A percentile compares a stretch with the other conserved stretches of the same genome.
phyloP scores from a whole-genome alignment of 2,888 invertebrate species.

The Griposia aprilina region DNA sequence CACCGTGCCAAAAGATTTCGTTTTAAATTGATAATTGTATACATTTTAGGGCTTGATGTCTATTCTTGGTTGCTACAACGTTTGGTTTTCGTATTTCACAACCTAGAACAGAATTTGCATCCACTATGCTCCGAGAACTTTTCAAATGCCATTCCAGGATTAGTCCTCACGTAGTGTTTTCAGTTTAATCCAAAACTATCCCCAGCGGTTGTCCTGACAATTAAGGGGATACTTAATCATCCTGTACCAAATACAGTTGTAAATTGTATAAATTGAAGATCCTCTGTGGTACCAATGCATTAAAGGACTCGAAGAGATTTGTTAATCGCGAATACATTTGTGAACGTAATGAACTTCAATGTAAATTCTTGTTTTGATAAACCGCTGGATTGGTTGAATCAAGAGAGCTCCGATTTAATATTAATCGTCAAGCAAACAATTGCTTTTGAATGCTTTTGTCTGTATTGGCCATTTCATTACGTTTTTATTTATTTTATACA shows the following conservation, averaged over 20 bases:
- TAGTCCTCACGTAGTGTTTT: not conserved
- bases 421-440: not conserved
- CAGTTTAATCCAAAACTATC: not conserved
- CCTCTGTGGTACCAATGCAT: not conserved
- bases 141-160: not conserved
- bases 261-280: not conserved
- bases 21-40: not conserved
- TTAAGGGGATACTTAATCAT: too few relatives aligned
- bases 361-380: slow-evolving; percentile 20
- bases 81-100: not conserved
- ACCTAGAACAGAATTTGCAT: not conserved
- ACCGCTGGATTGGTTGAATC: not conserved
- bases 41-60: not conserved
- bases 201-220: not conserved
- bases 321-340: not conserved
- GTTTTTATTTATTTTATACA: not conserved
- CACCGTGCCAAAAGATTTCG: slow-evolving; percentile 15
- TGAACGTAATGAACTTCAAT: slow-evolving; percentile 4
- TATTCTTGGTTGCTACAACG: not conserved
- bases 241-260: not conserved
- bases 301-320: too few relatives aligned
- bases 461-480: not conserved
- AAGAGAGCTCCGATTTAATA: not conserved
- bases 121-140: not conserved
- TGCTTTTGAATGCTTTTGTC: not conserved